Conservation (phyloP, 2,797 vertebrate species). For the Pachyuromys duprasi region DNA sequence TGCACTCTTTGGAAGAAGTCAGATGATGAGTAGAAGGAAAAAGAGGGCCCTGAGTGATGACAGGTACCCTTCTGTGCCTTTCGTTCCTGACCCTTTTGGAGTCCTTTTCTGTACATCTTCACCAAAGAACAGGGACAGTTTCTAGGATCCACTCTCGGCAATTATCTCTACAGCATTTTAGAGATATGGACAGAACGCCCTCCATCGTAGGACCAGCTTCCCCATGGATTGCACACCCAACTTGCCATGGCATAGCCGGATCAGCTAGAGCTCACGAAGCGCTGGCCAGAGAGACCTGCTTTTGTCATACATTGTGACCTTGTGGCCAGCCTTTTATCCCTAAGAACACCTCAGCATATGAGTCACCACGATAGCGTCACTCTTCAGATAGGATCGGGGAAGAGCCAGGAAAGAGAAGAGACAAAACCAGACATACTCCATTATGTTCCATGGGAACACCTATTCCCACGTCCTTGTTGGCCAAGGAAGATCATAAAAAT, state of each 20-base stretch:
- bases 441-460: not conserved
- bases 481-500: not conserved
- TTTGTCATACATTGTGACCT: conserved; percentile 1
- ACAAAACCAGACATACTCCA: conserved; percentile 11
- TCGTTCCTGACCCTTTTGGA: conserved; percentile 36
- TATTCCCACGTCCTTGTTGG: not conserved
- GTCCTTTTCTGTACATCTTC: not conserved
- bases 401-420: conserved; percentile 17
- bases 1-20: conserved; percentile 10
- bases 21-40: not conserved
- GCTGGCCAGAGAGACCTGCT: not conserved
- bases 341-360: not conserved
- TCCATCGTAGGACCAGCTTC: conserved; percentile 59
- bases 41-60: not conserved
- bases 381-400: not conserved
- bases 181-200: conserved; percentile 55
- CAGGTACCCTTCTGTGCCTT: not conserved
- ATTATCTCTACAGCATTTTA: conserved; percentile 70
- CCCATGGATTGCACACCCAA: conserved; percentile 62
- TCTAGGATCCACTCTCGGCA: conserved; percentile 64
- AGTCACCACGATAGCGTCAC: not conserved
- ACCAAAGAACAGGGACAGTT: conserved; percentile 72
- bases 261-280: conserved; percentile 54
- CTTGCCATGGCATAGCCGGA: not conserved
- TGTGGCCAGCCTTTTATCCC: not conserved